Evolutionary conservation across 2,797 vertebrate species (phyloP).

Genomic region (Pseudomugil gertrudae): DNA sequence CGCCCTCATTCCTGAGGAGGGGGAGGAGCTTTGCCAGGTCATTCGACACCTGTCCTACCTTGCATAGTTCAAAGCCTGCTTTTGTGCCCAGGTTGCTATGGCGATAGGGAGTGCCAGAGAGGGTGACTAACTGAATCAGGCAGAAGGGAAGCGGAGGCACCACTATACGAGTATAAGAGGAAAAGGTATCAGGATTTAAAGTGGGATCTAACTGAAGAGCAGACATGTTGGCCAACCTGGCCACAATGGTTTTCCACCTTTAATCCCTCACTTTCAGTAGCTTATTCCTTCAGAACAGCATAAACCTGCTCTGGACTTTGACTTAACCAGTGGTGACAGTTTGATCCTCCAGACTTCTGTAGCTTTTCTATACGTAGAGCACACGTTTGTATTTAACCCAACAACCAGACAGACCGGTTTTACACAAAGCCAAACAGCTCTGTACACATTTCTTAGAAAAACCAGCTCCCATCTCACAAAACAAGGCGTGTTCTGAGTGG

Average conservation of each 20-base stretch:
- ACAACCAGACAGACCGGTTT: slow-evolving; percentile 64
- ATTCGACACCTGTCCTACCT: slow-evolving; percentile 62
- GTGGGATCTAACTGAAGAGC: too few species aligned
- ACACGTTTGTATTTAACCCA: background rate
- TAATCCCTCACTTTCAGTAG: too few species aligned
- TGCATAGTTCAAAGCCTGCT: slow-evolving; percentile 57
- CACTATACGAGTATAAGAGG: too few species aligned
- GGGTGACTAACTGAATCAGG: slow-evolving; percentile 18
- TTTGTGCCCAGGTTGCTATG: slow-evolving; percentile 60
- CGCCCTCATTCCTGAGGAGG: slow-evolving; percentile 59
- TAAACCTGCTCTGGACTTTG: background rate
- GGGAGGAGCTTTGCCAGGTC: slow-evolving; percentile 20
- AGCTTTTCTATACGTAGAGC: background rate
- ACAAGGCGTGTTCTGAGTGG: background rate
- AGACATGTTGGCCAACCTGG: too few species aligned
- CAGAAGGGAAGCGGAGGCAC: background rate
- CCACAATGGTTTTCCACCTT: too few species aligned
- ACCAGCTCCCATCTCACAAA: background rate
- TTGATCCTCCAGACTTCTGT: too few species aligned
- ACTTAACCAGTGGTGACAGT: too few species aligned
- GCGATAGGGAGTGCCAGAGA: slow-evolving; percentile 9
- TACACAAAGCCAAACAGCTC: slow-evolving; percentile 5
- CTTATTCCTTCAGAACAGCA: too few species aligned
- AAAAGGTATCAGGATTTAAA: too few species aligned
- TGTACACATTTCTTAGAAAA: background rate